Evolutionary conservation across 2,888 invertebrate genomes (phyloP), one percentile per base, ranked within the genome.

Genomic region (Chromoteleia sp.): DNA sequence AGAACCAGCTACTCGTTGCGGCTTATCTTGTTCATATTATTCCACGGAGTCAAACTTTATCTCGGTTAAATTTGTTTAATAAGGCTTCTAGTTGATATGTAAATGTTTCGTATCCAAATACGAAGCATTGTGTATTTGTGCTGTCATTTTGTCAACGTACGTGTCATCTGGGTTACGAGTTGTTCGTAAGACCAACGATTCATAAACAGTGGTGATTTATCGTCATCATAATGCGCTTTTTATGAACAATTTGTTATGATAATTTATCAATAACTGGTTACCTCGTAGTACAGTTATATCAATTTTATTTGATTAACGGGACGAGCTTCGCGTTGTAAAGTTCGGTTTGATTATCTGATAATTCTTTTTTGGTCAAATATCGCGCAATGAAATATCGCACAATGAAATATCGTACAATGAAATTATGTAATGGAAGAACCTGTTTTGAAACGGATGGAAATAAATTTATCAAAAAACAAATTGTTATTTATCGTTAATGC

Each of bases 251-350:
- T 36, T 50, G 48, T 39, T 39, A 17, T 39, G 50, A 52, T 52
- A 36, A 50, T 43, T 52, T 52, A 65, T 50, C 65, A 65, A 52
- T 39, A 65, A 48, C 48, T 30, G 65, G 48, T 39, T 52, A 65
- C 17, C 50, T 39, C 25, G 0, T 7, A 17, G 15, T 33, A 54
- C 54, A 33, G 30, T 54, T 54, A 19, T 8, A 21, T 33, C 10
- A 17, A 54, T 8, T 54, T 33, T 54, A 30, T 30, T 30, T 52
- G 29, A 15, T 29, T 17, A 36, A 54, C 33, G 33, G 54, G 17
- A 50, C 14, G 36, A 8, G 10, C 7, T 36, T 36, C 10, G 36
- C 36, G 10, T 36, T 36, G 36, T 10, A 36, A 36, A 36, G 36
- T 25, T 25, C 6, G 3, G 25, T 25, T 25, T 25, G 25, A 25